Evolutionary conservation across 2,888 invertebrate genomes (phyloP), one percentile per base, ranked within the genome.

Genomic region (Plebejus argus): DNA sequence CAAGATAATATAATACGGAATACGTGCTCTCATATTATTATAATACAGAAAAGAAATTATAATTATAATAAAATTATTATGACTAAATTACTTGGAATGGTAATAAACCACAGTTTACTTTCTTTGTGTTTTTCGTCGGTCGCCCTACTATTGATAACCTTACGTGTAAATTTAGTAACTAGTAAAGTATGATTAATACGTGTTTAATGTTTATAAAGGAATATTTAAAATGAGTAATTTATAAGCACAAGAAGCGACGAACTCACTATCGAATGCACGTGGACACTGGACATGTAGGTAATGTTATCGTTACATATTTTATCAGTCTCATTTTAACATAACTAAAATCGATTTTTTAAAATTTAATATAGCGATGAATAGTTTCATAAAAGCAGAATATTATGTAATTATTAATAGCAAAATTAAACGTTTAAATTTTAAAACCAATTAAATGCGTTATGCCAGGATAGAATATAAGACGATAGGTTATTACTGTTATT

Each of bases 241-340:
- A 66, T 66, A 66, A 28, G 66, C 6, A 66, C 18, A 33, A 33
- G 33, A 66, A 66, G 28, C 66, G 66, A 66, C 33, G 66, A 66
- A 66, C 66, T 66, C 33, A 33, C 18, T 66, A 66, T 66, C 66
- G 66, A 28, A 5, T 66, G 23, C 61, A 61, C 61, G 61, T 61
- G 61, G 61, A 61, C 20, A 10, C 10, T n/a, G n/a, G n/a, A n/a
- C n/a, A n/a, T n/a, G n/a, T n/a, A n/a, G n/a, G 10, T n/a, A 23
- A 20, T 61, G 61, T 23, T 20, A 61, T 10, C 18, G 56, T 56
- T 56, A n/a, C 56, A 20, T n/a, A 35, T 35, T 8, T 39, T 39
- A 39, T 39, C 39, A 8, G 39, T 39, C 39, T 8, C 39, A 39
- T 39, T 39, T 8, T 39, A 39, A 39, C 8, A 39, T 39, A 39